These are phyloP conservation scores for Strigops habroptila DNA, from an alignment of 2,113 vertebrate genomes.

Conservation along the genomic window DNA sequence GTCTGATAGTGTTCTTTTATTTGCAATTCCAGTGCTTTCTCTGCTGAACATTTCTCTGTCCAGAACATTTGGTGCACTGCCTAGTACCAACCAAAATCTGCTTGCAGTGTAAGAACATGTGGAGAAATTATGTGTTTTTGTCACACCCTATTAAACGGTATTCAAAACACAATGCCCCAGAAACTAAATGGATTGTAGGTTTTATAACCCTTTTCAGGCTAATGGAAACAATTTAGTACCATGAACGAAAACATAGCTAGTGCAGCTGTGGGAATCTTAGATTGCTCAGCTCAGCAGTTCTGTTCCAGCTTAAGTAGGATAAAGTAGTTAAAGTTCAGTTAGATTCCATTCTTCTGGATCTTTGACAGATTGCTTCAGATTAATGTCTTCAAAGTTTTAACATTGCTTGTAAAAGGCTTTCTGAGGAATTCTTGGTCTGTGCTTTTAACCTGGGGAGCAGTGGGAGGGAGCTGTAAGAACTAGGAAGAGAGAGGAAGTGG, in stretches of 20 bases:
- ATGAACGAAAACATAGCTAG: constrained; percentile 66
- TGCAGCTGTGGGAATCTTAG: constrained; percentile 63
- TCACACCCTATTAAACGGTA: constrained; percentile 76
- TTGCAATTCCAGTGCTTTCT: constrained; percentile 34
- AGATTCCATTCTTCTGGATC: constrained; percentile 56
- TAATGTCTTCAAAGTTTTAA: constrained; percentile 63
- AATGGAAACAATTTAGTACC: constrained; percentile 76
- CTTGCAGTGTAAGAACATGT: constrained; percentile 69
- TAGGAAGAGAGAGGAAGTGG: neutral
- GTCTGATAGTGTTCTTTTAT: constrained; percentile 32
- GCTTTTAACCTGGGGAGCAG: constrained; percentile 1
- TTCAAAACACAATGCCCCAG: constrained; percentile 78
- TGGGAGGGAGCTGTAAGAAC: neutral
- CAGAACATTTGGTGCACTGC: constrained; percentile 46
- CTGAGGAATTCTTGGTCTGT: constrained; percentile 35
- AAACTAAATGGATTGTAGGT: constrained; percentile 78
- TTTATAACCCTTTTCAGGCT: constrained; percentile 74
- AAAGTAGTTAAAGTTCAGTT: constrained; percentile 66
- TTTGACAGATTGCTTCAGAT: constrained; percentile 62
- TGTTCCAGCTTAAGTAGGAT: constrained; percentile 54
- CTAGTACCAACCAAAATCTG: constrained; percentile 53
- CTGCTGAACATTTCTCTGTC: constrained; percentile 2
- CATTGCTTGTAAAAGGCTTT: constrained; percentile 44
- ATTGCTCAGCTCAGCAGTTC: constrained; percentile 58
- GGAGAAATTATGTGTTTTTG: constrained; percentile 76